These are phyloP conservation scores for Crocodylus rhombifer DNA, from an alignment of 2,797 vertebrate species.

Conservation along the genomic window DNA sequence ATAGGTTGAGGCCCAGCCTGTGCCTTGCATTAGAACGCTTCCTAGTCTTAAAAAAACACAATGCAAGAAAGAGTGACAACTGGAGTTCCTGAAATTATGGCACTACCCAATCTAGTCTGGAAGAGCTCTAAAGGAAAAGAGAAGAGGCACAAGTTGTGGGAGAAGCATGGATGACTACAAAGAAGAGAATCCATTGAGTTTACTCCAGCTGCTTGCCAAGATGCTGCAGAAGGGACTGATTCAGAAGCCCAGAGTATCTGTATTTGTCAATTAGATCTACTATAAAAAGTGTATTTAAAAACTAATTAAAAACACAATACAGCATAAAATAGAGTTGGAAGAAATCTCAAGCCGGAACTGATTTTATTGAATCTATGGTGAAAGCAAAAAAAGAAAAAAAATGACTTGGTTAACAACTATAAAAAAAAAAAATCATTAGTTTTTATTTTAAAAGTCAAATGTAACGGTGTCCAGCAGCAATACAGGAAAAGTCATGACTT, in stretches of 20 bases:
- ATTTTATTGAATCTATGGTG: constrained; percentile 47
- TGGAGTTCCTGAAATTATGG: neutral
- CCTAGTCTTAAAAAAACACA: neutral
- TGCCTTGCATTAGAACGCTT: neutral
- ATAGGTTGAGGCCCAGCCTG: neutral
- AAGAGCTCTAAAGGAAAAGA: neutral
- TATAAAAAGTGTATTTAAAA: constrained; percentile 49
- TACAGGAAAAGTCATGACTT: constrained; percentile 66
- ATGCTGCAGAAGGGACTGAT: neutral
- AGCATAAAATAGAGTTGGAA: neutral
- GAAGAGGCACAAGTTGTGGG: neutral
- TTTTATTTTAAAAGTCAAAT: constrained; percentile 28
- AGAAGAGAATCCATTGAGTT: neutral
- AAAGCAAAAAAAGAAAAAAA: constrained; percentile 47
- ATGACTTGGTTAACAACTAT: constrained; percentile 51
- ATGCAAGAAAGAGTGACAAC: neutral
- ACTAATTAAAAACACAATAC: constrained; percentile 56
- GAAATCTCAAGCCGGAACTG: constrained; percentile 52
- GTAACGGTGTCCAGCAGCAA: constrained; percentile 56
- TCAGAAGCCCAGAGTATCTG: constrained; percentile 12
- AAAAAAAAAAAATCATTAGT: constrained; percentile 64
- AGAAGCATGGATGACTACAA: neutral
- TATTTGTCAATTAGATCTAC: constrained; percentile 41
- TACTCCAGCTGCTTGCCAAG: neutral
- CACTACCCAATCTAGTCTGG: too few relatives aligned